These are phyloP conservation scores for Haliclona indistincta DNA, from an alignment of 37 sponge, comb jelly and placozoan genomes.

Conservation along the genomic window DNA sequence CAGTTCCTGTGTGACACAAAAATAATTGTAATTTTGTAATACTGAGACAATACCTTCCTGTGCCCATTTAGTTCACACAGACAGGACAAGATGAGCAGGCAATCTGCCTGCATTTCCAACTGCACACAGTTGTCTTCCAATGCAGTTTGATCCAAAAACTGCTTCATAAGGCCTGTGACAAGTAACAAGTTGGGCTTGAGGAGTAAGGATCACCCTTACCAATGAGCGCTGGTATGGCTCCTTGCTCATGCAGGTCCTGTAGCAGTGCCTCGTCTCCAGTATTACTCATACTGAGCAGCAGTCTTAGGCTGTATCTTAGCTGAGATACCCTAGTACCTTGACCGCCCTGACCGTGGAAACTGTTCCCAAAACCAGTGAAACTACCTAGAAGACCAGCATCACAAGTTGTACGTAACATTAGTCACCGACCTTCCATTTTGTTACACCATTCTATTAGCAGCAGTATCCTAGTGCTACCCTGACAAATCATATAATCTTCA, in stretches of 20 bases:
- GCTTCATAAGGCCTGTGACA: conserved; percentile 39
- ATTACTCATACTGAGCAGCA: conserved; percentile 77
- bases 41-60: conserved; percentile 48
- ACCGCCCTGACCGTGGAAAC: conserved; percentile 88
- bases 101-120: conserved; percentile 79
- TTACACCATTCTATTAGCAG: conserved; percentile 93
- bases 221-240: conserved; percentile 78
- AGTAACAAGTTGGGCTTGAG: not conserved
- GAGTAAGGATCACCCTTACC: conserved; percentile 47
- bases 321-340: conserved; percentile 81
- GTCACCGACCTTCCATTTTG: conserved; percentile 40
- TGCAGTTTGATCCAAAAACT: not conserved
- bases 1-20: conserved; percentile 58
- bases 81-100: conserved; percentile 77
- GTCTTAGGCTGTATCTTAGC: conserved; percentile 75
- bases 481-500: conserved; percentile 90
- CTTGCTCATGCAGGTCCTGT: conserved; percentile 94
- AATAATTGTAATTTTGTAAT: not conserved
- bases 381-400: conserved; percentile 22
- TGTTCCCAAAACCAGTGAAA: conserved; percentile 88
- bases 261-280: conserved; percentile 58
- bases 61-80: conserved; percentile 63
- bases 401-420: not conserved
- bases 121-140: conserved; percentile 25
- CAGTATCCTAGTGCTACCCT: conserved; percentile 92